Evolutionary conservation across 2,888 invertebrate species (phyloP).

Genomic region (Himalopsyche tibetana): DNA sequence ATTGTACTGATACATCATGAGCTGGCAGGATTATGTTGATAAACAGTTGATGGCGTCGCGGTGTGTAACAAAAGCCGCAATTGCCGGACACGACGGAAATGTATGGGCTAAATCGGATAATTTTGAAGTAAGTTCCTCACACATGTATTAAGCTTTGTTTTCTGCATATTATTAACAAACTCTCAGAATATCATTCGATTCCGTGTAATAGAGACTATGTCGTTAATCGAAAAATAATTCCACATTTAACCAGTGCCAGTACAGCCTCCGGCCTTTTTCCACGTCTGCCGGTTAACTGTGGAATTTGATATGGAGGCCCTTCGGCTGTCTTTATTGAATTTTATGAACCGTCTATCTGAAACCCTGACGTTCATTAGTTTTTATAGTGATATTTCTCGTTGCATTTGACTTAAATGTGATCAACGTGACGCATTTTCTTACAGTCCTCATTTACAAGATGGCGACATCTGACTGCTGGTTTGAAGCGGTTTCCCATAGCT

Average conservation of each 20-base stretch:
- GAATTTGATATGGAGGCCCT: background rate
- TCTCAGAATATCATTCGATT: background rate
- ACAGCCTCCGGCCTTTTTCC: background rate
- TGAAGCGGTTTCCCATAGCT: background rate
- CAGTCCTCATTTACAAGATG: slow-evolving; percentile 59
- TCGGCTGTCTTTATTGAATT: background rate
- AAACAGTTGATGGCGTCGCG: slow-evolving; percentile 96
- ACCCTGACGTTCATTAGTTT: no score
- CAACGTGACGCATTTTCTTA: slow-evolving; percentile 58
- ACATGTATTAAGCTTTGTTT: background rate
- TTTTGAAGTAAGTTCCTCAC: slow-evolving; percentile 88
- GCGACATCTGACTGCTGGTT: slow-evolving; percentile 61
- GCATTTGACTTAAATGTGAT: background rate
- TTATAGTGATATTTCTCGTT: background rate
- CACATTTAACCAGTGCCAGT: background rate
- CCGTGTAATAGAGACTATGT: no score
- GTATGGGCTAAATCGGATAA: slow-evolving; percentile 96
- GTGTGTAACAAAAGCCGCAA: slow-evolving; percentile 96
- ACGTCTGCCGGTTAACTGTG: slow-evolving; percentile 1
- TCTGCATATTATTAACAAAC: background rate
- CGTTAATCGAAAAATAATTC: no score
- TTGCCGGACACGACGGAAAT: slow-evolving; percentile 96
- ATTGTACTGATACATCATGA: slow-evolving; percentile 80
- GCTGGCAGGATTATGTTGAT: slow-evolving; percentile 99
- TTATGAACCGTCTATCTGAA: no score